Evolutionary conservation across 35 echinoderm and acorn worm genomes (phyloP).

Genomic region (Heliocidaris tuberculata): DNA sequence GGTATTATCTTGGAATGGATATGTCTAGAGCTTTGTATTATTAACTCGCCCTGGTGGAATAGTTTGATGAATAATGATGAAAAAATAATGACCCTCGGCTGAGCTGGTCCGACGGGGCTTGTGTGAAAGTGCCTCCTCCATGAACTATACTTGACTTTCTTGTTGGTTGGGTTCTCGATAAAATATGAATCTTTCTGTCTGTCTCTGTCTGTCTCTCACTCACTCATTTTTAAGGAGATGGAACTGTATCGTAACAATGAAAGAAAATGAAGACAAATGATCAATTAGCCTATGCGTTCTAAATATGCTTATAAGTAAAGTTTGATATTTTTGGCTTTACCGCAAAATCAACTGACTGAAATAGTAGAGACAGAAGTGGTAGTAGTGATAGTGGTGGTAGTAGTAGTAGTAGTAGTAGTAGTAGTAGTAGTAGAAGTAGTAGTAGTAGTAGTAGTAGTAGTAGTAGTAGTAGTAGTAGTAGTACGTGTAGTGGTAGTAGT

Average conservation of each 20-base stretch:
- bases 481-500: not conserved
- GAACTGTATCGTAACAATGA: not conserved
- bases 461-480: conserved; percentile 30
- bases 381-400: not conserved
- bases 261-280: not conserved
- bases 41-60: not conserved
- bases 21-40: not conserved
- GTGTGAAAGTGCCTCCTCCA: not conserved
- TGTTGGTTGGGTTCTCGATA: not conserved
- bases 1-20: conserved; percentile 2
- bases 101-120: not conserved
- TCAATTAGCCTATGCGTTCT: not conserved
- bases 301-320: not conserved
- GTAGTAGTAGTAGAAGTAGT: not conserved
- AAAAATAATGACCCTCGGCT: not conserved
- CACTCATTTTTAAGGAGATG: not conserved
- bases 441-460: not conserved
- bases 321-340: no score
- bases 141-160: not conserved
- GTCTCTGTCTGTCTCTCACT: not conserved
- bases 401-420: conserved; percentile 28
- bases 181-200: not conserved
- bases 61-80: not conserved
- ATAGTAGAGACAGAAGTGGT: not conserved
- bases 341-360: no score